Evolutionary conservation across 2,797 vertebrate genomes (phyloP), one percentile per base, ranked within the genome.

Genomic region (Arctocebus calabarensis): DNA sequence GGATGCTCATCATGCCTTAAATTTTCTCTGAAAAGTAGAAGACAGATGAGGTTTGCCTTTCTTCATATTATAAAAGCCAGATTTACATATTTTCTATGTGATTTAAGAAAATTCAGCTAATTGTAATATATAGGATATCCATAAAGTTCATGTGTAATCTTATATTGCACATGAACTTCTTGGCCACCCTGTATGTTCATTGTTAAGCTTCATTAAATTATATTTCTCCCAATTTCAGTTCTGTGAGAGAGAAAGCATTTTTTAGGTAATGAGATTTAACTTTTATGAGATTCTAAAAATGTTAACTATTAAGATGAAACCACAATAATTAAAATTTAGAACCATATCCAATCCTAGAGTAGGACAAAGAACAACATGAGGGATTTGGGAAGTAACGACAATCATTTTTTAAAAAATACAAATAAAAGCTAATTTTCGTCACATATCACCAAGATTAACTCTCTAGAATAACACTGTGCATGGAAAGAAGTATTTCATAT

Each of bases 331-430:
- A 88, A 25, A 74, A 9, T 77, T 94, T 71, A 90, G 43, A 73
- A 92, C 88, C 5, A 88, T 19, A 66, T 52, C 13, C 1, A 52
- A 19, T 75, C 7, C 27, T 43, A 85, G 40, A 84, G 13, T 64
- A 81, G 14, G 12, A 75, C 20, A 59, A 86, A 12, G 45, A 88
- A 78, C 3, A 84, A 81, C 32, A 64, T 6, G 71, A 71, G 27
- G 79, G 71, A 91, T 92, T 94, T 66, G 93, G 40, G 22, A 89
- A 89, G n/a, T n/a, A 95, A 88, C 1, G 61, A 29, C 4, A 94
- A 93, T 17, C 13, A 57, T 73, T 37, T 77, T 90, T 52, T n/a
- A 45, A 83, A 82, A 71, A 82, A 71, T 23, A n/a, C 29, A 94
- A 92, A 94, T 40, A 52, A 75, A 85, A 61, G 27, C 12, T 90